Conservation (phyloP, 2,797 vertebrate genomes). For the Manis crassicaudata region DNA sequence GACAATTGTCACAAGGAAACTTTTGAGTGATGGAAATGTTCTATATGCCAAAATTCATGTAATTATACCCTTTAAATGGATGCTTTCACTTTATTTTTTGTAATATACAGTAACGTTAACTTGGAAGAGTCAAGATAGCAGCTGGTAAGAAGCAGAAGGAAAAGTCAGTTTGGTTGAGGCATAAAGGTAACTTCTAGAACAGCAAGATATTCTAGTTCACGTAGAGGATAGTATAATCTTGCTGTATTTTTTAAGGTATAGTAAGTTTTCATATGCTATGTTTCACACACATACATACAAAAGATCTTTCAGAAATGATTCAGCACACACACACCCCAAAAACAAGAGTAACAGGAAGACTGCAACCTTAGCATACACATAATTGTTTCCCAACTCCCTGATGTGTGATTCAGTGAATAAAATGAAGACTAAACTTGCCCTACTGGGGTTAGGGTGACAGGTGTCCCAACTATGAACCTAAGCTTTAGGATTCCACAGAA, state of each 20-base stretch:
- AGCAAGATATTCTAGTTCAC: neutral
- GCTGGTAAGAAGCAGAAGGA: neutral
- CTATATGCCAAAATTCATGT: neutral
- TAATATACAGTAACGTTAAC: conserved; percentile 12
- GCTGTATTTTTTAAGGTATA: neutral
- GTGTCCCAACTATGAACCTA: neutral
- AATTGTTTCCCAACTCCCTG: neutral
- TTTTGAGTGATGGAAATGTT: neutral
- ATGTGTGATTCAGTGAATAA: neutral
- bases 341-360: neutral
- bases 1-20: neutral
- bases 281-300: neutral
- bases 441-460: no score
- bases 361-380: neutral
- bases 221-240: neutral
- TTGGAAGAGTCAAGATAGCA: neutral
- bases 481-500: neutral
- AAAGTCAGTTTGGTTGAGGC: neutral
- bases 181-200: neutral
- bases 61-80: neutral
- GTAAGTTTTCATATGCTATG: neutral
- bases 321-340: neutral
- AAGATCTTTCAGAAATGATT: neutral
- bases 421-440: neutral
- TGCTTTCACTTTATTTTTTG: neutral